These are phyloP conservation scores for Girardinichthys multiradiatus DNA, from an alignment of 2,113 vertebrate species.

Conservation along the genomic window DNA sequence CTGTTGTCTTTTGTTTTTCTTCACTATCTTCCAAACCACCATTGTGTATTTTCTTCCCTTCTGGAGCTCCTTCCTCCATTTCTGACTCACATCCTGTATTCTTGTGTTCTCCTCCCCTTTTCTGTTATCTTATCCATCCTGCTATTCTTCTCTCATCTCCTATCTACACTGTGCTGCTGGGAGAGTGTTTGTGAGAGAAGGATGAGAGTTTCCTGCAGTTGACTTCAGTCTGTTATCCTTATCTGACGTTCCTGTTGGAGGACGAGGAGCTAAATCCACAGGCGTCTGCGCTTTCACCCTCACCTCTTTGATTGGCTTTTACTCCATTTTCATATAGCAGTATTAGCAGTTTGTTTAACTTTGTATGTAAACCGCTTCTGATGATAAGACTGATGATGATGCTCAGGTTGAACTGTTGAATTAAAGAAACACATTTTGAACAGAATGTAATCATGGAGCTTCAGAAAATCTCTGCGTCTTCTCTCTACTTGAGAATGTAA, in stretches of 20 bases:
- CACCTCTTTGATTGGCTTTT: neutral
- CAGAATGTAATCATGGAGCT: too few species aligned
- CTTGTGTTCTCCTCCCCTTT: slow-evolving; percentile 23
- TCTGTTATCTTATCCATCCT: slow-evolving; percentile 50
- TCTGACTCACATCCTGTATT: slow-evolving; percentile 57
- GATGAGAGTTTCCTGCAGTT: slow-evolving; percentile 54
- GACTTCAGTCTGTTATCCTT: slow-evolving; percentile 48
- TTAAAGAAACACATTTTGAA: too few species aligned
- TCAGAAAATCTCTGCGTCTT: too few species aligned
- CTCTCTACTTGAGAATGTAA: too few species aligned
- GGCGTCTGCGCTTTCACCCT: slow-evolving; percentile 5
- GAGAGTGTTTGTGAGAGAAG: neutral
- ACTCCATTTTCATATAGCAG: too few species aligned
- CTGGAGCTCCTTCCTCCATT: slow-evolving; percentile 44
- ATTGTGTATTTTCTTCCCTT: slow-evolving; percentile 21
- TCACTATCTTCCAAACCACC: slow-evolving; percentile 17
- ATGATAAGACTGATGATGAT: too few species aligned
- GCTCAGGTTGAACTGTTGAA: too few species aligned
- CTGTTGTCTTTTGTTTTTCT: slow-evolving; percentile 29
- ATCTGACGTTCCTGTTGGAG: slow-evolving; percentile 23
- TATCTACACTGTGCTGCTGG: neutral
- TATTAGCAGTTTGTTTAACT: too few species aligned
- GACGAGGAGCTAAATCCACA: slow-evolving; percentile 10
- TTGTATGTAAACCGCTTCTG: too few species aligned
- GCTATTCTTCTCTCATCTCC: slow-evolving; percentile 37